Evolutionary conservation across 2,888 invertebrate genomes (phyloP), one percentile per base, ranked within the genome.

Genomic region (Autographa pulchrina): DNA sequence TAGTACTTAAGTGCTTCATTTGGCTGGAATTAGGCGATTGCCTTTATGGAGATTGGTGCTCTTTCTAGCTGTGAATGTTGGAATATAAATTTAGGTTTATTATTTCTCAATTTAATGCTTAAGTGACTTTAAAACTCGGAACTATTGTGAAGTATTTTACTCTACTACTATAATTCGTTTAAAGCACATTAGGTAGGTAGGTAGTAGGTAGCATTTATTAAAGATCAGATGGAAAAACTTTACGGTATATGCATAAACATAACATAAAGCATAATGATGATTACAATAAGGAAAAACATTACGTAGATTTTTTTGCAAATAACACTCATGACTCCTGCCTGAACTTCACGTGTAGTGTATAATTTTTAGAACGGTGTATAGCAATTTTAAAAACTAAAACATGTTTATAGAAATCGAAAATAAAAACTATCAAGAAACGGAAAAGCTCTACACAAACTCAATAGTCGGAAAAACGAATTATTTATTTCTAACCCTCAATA

Each of bases 1-100:
- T 83, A 79, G 82, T 83, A 81, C 80, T 87, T 80, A 76, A 76
- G 73, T 72, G 74, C 65, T 80, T 73, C 70, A 80, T 82, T 75
- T 81, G 77, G 70, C 82, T 77, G 79, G 78, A 78, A 82, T 79
- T 70, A 70, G 65, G 31, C 70, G 68, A 77, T 72, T 64, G 68
- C 60, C 61, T 70, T 65, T 63, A 68, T 38, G 20, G 41, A 61
- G 35, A 65, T 56, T 58, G 31, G 25, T 62, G 63, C 38, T 52
- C 13, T 68, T 70, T 60, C 70, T 64, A 31, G n/a, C 38, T 65
- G 54, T 43, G 48, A 35, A 13, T 13, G 20, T 31, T 48, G 48
- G 48, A n/a, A n/a, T 48, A 48, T n/a, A 48, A n/a, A 48, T n/a
- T n/a, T 14, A n/a, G n/a, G 48, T 48, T 48, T 48, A 48, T 48